Conservation (phyloP, 2,797 vertebrate genomes). For the Hippopotamyrus pictus region DNA sequence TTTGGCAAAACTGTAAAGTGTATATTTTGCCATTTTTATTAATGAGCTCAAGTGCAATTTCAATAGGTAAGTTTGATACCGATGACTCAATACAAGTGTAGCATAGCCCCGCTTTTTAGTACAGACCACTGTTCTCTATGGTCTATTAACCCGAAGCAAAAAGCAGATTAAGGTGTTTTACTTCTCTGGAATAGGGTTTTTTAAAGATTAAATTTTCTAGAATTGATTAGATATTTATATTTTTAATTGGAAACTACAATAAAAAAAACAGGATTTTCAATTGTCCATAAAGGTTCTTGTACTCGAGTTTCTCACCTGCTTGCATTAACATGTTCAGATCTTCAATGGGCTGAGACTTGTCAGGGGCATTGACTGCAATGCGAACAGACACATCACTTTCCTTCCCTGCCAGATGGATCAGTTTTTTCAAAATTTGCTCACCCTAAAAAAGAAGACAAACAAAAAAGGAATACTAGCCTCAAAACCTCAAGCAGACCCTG, state of each 20-base stretch:
- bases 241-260: background rate
- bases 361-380: conserved; percentile 66
- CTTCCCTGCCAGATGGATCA: conserved; percentile 56
- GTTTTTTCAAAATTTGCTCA: conserved; percentile 62
- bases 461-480: background rate
- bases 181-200: background rate
- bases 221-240: background rate
- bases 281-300: background rate
- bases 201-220: background rate
- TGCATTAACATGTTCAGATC: conserved; percentile 56
- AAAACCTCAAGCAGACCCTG: background rate
- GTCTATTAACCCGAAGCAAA: background rate
- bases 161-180: background rate
- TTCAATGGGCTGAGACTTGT: background rate
- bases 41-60: background rate
- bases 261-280: background rate
- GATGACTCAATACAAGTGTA: background rate
- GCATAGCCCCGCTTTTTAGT: background rate
- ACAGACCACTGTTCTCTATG: background rate
- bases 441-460: conserved; percentile 54
- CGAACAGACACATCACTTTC: conserved; percentile 59
- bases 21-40: background rate
- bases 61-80: background rate
- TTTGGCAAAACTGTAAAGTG: background rate
- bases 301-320: conserved; percentile 45